Evolutionary conservation across 2,113 vertebrate genomes (phyloP), one percentile per base, ranked within the genome.

Genomic region (Ia io): DNA sequence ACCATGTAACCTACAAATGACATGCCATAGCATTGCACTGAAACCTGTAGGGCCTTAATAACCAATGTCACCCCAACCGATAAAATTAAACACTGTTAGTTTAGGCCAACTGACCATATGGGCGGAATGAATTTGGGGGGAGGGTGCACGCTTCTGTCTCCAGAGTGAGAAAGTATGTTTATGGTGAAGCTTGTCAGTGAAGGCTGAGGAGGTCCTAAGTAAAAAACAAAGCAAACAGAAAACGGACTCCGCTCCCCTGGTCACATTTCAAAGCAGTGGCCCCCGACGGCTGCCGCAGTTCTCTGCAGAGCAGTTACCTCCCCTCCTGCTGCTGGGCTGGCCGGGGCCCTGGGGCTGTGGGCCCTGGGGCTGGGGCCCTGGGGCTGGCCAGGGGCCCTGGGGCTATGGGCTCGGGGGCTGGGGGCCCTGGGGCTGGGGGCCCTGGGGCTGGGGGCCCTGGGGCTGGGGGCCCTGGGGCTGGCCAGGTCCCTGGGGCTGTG

Each of bases 11-110:
- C 5, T 4, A 20, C 65, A 23, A 22, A 40, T 11, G 22, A 11
- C 6, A 22, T 1, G 5, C 9, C 20, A 0, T 0, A 40, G 69
- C 23, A 12, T 11, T 22, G 10, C 2, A 6, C 37, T 12, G 37
- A 25, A 40, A 40, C 69, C 69, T 40, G 5, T 40, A 13, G 12
- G 12, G 22, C 12, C 69, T 40, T 20, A 40, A 23, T 20, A 40
- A 23, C 69, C 37, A 40, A 3, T 25, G 22, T 40, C 69, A 40
- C 69, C 69, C 69, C 37, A 5, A 37, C 22, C 18, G 5, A 9
- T 13, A 23, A 28, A 28, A 30, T 63, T 4, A 28, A 61, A 61
- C 25, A 63, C 11, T 17, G 25, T 12, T 37, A 5, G 37, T 37
- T 23, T 10, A 40, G 37, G 37, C 35, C 69, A 12, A 71, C 20